Percentiles rank a stretch among this genome's conserved stretches.
Conservation (phyloP, 2,113 vertebrate species). For the Theropithecus gelada region DNA sequence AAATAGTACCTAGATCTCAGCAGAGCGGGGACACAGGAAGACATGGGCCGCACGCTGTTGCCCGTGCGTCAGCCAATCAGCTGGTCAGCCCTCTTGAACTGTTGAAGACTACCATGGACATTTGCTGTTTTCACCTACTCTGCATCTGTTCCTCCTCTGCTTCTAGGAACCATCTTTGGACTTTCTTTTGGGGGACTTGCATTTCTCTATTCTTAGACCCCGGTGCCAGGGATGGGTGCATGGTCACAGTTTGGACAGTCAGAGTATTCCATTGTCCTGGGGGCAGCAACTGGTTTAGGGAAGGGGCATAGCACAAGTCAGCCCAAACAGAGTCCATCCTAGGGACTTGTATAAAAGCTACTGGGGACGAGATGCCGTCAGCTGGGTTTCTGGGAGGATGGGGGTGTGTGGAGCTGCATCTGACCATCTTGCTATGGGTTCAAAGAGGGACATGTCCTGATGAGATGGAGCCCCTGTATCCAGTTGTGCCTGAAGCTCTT, state of each 20-base stretch:
- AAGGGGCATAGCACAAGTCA: not conserved
- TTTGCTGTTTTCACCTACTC: not conserved
- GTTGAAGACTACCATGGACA: not conserved
- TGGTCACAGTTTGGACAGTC: not conserved
- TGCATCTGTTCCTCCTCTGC: not conserved
- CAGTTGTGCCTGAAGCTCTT: not conserved
- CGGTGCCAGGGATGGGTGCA: too few species aligned
- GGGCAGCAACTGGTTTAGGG: not conserved
- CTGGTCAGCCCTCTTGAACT: not conserved
- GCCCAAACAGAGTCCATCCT: not conserved
- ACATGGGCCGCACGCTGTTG: not conserved
- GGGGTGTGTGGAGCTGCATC: not conserved
- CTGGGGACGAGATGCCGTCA: not conserved
- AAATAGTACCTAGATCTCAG: not conserved
- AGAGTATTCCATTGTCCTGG: not conserved
- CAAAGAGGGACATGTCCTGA: not conserved
- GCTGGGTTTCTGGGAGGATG: not conserved
- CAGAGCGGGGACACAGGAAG: not conserved
- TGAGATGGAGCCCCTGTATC: not conserved
- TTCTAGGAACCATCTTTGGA: not conserved
- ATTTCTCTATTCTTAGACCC: not conserved
- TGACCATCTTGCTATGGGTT: not conserved
- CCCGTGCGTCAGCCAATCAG: too few species aligned
- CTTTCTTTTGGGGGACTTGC: not conserved
- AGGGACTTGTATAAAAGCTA: not conserved